phyloP scores from a whole-genome alignment of 2,797 vertebrate species.

The Pogoniulus pusillus region DNA sequence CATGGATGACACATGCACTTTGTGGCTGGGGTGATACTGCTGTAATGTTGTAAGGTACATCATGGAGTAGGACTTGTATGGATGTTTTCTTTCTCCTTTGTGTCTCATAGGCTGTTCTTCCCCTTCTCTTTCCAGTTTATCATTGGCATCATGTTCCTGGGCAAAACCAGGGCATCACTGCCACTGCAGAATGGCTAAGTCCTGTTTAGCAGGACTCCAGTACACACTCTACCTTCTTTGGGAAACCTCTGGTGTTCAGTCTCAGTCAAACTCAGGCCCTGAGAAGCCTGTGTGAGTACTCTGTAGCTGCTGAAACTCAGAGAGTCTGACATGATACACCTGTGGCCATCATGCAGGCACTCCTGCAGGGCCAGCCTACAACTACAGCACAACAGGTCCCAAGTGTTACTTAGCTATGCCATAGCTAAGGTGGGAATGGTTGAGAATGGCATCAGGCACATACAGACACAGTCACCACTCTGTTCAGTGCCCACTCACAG shows the following conservation, averaged over 20 bases:
- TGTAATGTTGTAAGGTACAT: background rate
- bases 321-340: background rate
- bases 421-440: background rate
- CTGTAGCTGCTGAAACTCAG: background rate
- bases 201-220: background rate
- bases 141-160: background rate
- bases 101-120: background rate
- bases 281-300: accelerated
- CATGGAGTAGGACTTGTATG: background rate
- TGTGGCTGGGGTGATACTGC: background rate
- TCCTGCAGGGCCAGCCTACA: background rate
- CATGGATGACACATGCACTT: accelerated
- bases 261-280: background rate
- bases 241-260: background rate
- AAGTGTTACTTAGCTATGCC: background rate
- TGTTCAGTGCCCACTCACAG: background rate
- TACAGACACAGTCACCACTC: background rate
- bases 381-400: background rate
- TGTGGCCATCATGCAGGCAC: background rate
- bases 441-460: background rate
- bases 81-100: background rate
- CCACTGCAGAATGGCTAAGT: background rate
- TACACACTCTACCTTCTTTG: background rate
- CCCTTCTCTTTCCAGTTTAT: background rate
- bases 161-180: background rate